These are phyloP conservation scores for Himalopsyche japonica DNA, from an alignment of 2,888 invertebrate genomes.

Conservation along the genomic window DNA sequence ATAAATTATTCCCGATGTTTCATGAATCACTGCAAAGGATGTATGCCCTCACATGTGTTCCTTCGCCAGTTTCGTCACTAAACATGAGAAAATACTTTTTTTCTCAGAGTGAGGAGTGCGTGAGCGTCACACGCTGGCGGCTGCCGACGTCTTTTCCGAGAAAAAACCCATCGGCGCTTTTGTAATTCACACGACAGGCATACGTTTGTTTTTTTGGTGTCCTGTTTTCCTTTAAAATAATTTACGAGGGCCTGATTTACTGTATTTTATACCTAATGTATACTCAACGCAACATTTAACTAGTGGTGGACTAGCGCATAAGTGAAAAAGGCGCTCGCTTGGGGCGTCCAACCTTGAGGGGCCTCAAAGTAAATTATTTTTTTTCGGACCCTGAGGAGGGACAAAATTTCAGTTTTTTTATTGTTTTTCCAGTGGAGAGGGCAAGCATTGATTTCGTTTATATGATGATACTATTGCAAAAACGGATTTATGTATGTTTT, in stretches of 20 bases:
- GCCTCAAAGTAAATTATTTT: too few species aligned
- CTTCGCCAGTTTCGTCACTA: not conserved
- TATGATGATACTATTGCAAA: too few species aligned
- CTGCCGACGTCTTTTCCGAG: constrained; percentile 9
- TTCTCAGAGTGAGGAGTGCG: not conserved
- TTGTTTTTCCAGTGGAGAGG: too few species aligned
- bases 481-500: too few species aligned
- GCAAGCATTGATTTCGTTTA: too few species aligned
- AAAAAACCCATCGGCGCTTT: not conserved
- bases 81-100: not conserved
- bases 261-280: too few species aligned
- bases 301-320: too few species aligned
- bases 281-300: too few species aligned
- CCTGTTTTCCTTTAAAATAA: not conserved
- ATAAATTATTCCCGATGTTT: not conserved
- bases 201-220: not conserved
- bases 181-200: not conserved
- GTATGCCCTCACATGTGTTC: not conserved
- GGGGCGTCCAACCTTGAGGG: too few species aligned
- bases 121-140: not conserved
- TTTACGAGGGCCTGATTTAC: not conserved
- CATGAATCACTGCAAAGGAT: not conserved
- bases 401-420: too few species aligned
- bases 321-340: too few species aligned
- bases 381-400: too few species aligned